Conservation (phyloP, 2,113 vertebrate genomes). For the Chiloscyllium plagiosum region DNA sequence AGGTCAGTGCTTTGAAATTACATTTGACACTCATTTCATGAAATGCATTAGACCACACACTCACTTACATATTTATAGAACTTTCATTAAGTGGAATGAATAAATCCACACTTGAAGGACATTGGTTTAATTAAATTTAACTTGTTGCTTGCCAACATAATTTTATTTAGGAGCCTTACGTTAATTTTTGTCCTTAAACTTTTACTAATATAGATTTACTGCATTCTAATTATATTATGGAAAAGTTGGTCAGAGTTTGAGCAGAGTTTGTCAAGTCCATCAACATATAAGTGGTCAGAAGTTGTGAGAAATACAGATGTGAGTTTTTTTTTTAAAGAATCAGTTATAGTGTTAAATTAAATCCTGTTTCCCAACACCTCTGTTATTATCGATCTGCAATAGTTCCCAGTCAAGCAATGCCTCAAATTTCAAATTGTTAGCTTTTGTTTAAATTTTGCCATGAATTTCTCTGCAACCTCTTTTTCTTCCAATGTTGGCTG, state of each 20-base stretch:
- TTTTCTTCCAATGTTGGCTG: background rate
- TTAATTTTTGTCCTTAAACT: background rate
- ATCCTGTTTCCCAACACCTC: background rate
- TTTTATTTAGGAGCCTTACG: background rate
- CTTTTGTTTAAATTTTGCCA: background rate
- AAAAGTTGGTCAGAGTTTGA: background rate
- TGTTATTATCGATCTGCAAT: background rate
- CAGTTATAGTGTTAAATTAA: background rate
- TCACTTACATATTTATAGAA: background rate
- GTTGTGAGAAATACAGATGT: background rate
- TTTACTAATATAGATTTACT: background rate
- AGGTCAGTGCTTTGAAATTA: slow-evolving; percentile 14
- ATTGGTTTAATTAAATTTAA: background rate
- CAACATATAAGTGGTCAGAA: background rate
- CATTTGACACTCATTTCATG: background rate
- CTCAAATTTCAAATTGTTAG: background rate
- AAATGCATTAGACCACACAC: background rate
- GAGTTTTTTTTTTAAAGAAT: background rate
- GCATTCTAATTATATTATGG: background rate
- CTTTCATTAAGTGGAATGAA: background rate
- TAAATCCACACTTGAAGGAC: background rate
- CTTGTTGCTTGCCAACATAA: background rate
- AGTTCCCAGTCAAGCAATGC: background rate
- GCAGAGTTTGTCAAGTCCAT: background rate
- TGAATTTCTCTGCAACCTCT: background rate